Evolutionary conservation across 2,797 vertebrate species (phyloP).

Genomic region (Sebastes baramenuke): DNA sequence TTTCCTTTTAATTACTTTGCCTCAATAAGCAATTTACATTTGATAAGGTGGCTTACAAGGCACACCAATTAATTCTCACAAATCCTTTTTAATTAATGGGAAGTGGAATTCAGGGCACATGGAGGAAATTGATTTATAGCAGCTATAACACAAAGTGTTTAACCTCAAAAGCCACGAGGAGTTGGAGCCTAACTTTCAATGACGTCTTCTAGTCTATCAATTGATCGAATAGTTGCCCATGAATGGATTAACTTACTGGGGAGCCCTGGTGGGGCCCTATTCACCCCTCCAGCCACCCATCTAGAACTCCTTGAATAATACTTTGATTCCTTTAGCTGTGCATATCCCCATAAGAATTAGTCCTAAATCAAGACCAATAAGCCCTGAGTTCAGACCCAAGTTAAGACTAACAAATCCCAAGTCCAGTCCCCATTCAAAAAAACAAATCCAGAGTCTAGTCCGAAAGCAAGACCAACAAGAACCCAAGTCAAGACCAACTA

Average conservation of each 20-base stretch:
- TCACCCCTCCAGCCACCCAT: not conserved
- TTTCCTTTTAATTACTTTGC: constrained; percentile 71
- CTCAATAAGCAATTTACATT: constrained; percentile 71
- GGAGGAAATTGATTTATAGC: constrained; percentile 63
- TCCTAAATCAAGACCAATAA: no score
- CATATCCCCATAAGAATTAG: no score
- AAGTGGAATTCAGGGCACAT: constrained; percentile 52
- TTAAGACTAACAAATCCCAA: no score
- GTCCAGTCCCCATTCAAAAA: no score
- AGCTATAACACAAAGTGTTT: constrained; percentile 42
- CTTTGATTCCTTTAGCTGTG: not conserved
- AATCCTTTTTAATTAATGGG: constrained; percentile 67
- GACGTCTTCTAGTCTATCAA: not conserved
- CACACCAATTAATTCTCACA: constrained; percentile 60
- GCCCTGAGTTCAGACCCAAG: no score
- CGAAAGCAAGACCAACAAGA: no score
- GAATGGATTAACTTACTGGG: not conserved
- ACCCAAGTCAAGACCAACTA: no score
- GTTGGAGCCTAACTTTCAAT: constrained; percentile 20
- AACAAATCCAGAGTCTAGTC: no score
- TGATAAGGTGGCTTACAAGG: constrained; percentile 65
- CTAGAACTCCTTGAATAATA: not conserved
- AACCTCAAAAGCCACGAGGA: constrained; percentile 26
- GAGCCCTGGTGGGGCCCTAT: not conserved
- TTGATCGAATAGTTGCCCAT: not conserved